Evolutionary conservation across 2,113 vertebrate genomes (phyloP).

Genomic region (Hyperopisus bebe): DNA sequence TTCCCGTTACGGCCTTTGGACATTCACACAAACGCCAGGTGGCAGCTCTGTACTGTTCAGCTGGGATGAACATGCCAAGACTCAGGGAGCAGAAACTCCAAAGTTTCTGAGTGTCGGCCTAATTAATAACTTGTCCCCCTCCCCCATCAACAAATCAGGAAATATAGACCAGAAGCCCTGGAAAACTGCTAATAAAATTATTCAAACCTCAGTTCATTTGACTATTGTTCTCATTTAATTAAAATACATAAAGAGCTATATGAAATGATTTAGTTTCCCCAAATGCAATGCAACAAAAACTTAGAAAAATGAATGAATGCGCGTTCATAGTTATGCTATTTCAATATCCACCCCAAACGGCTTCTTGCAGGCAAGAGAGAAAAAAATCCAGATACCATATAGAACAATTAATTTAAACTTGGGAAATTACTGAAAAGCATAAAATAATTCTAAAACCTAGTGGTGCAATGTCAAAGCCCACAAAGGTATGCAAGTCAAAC

Average conservation of each 20-base stretch:
- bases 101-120: neutral
- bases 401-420: neutral
- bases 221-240: neutral
- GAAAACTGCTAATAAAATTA: neutral
- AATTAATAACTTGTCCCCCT: neutral
- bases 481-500: constrained; percentile 16
- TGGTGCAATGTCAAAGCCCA: constrained; percentile 15
- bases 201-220: neutral
- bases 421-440: neutral
- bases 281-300: neutral
- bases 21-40: neutral
- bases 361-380: neutral
- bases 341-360: neutral
- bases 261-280: neutral
- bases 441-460: neutral
- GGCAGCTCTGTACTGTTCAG: neutral
- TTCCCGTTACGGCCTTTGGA: neutral
- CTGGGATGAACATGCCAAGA: neutral
- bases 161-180: neutral
- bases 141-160: neutral
- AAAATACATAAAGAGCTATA: neutral
- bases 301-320: neutral
- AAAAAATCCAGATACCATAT: neutral
- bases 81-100: neutral
- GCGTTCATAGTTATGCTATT: neutral